A percentile compares a stretch with the other conserved stretches of the same genome.
phyloP scores from a whole-genome alignment of 2,888 invertebrate species.

The Proisotoma minuta region DNA sequence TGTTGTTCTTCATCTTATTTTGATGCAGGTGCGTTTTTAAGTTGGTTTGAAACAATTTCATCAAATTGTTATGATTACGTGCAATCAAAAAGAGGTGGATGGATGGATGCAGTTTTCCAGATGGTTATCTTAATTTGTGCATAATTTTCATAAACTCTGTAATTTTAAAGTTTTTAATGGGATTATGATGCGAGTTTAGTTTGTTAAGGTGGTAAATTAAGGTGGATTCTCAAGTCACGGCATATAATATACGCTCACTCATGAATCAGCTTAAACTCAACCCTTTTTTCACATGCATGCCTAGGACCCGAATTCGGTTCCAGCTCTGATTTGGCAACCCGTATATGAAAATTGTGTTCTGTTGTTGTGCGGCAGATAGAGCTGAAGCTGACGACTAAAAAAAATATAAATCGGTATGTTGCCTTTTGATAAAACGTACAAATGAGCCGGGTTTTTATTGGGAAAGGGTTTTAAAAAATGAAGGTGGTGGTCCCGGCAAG shows the following conservation, averaged over 20 bases:
- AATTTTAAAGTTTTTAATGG: neutral
- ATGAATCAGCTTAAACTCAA: neutral
- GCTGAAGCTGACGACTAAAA: neutral
- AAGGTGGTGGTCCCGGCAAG: neutral
- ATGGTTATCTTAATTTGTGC: slow-evolving; percentile 1
- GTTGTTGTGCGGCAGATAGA: neutral
- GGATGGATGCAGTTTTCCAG: neutral
- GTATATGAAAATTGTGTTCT: neutral
- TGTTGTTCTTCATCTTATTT: neutral
- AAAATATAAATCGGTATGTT: neutral
- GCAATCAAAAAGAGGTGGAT: slow-evolving; percentile 2
- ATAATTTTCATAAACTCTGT: slow-evolving; percentile 1
- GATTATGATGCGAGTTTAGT: neutral
- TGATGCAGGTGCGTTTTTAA: neutral
- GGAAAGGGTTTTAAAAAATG: neutral
- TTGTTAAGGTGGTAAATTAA: too few relatives aligned
- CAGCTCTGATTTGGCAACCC: neutral
- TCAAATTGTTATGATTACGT: neutral
- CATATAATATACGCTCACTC: too few relatives aligned
- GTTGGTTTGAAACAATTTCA: neutral
- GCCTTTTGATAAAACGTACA: neutral
- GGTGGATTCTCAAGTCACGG: neutral
- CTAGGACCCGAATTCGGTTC: neutral
- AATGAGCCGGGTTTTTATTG: neutral
- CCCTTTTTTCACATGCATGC: neutral